Evolutionary conservation across 2,797 vertebrate species (phyloP).

Genomic region (Apogon hyalosoma): DNA sequence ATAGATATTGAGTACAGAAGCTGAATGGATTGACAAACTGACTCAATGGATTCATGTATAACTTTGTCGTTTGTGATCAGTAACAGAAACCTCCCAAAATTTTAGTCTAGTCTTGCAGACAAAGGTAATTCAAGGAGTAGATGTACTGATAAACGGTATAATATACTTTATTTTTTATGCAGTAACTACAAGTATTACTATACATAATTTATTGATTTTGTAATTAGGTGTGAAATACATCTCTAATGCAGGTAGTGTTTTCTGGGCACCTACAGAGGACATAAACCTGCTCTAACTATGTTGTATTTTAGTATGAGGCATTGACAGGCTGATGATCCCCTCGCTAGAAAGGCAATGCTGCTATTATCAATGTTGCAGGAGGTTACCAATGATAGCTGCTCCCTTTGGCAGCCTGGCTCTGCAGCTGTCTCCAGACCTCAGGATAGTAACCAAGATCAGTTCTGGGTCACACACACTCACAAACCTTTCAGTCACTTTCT

Average conservation of each 20-base stretch:
- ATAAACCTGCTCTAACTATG: constrained; percentile 17
- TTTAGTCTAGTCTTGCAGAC: too few relatives aligned
- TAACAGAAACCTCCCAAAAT: too few relatives aligned
- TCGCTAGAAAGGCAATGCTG: constrained; percentile 42
- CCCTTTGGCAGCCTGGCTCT: constrained; percentile 67
- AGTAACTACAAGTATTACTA: too few relatives aligned
- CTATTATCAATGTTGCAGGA: constrained; percentile 66
- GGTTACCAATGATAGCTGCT: constrained; percentile 71
- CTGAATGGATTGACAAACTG: too few relatives aligned
- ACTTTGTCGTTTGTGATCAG: too few relatives aligned
- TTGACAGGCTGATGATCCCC: constrained; percentile 29
- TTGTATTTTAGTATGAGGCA: constrained; percentile 44
- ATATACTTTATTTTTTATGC: too few relatives aligned
- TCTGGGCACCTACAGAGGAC: background rate
- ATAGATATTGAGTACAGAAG: too few relatives aligned
- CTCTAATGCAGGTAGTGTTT: background rate
- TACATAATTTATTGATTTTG: too few relatives aligned
- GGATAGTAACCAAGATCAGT: constrained; percentile 68
- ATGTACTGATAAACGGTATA: too few relatives aligned
- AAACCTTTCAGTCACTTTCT: constrained; percentile 34
- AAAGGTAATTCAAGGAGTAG: too few relatives aligned
- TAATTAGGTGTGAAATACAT: background rate
- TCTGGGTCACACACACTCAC: constrained; percentile 50
- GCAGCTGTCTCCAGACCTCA: constrained; percentile 79
- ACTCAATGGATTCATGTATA: too few relatives aligned